Conservation (phyloP, 1,140 invertebrate genomes). For the Caenorhabditis briggsae region DNA sequence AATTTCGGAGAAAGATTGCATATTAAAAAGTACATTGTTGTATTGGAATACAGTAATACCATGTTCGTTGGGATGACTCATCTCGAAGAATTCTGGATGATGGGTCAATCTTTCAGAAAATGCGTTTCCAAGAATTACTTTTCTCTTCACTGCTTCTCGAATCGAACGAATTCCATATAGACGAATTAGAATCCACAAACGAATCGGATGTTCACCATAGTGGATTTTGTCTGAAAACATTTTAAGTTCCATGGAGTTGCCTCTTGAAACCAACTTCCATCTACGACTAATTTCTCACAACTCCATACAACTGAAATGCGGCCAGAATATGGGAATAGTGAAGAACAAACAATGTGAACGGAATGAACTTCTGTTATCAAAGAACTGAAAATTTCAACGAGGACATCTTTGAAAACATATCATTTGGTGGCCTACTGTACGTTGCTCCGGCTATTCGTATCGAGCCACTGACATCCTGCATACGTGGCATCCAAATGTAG, state of each 20-base stretch:
- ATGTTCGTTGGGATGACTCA: constrained; percentile 22
- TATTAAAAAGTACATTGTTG: constrained; percentile 1
- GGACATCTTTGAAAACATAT: neutral
- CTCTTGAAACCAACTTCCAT: neutral
- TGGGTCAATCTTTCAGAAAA: constrained; percentile 9
- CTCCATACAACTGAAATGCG: constrained; percentile 31
- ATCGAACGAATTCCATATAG: constrained; percentile 37
- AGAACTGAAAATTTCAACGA: neutral
- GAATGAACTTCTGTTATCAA: constrained; percentile 26
- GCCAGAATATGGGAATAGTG: constrained; percentile 41
- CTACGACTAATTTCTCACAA: constrained; percentile 18
- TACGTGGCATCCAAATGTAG: constrained; percentile 27
- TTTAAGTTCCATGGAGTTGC: neutral
- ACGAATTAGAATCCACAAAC: constrained; percentile 47
- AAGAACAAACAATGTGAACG: constrained; percentile 20
- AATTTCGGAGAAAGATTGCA: neutral
- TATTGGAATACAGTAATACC: constrained; percentile 25
- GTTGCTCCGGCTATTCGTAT: neutral
- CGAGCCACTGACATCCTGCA: constrained; percentile 43
- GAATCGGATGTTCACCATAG: constrained; percentile 42
- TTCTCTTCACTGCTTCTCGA: constrained; percentile 28
- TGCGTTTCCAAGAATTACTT: constrained; percentile 31
- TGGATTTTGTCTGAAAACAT: neutral
- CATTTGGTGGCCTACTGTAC: constrained; percentile 9
- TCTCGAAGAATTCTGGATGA: constrained; percentile 18